phyloP scores from a whole-genome alignment of 2,113 vertebrate species.

The Plestiodon gilberti region DNA sequence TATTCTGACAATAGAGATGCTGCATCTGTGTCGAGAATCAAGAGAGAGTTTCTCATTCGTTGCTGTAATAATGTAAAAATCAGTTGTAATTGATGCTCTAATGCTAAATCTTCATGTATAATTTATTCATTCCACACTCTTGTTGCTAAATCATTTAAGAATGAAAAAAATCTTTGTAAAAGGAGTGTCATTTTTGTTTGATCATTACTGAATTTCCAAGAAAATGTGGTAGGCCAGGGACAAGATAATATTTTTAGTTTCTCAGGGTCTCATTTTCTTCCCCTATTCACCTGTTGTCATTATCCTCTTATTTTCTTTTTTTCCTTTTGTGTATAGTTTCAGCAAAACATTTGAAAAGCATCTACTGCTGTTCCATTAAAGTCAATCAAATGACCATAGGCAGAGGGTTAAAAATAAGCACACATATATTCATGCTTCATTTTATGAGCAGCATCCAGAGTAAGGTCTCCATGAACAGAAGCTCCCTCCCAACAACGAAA shows the following conservation, averaged over 20 bases:
- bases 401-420: rapidly evolving
- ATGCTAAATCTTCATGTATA: constrained; percentile 77
- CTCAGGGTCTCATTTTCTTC: constrained; percentile 8
- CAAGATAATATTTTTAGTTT: constrained; percentile 54
- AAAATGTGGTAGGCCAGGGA: constrained; percentile 42
- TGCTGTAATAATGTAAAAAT: constrained; percentile 64
- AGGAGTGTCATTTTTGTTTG: constrained; percentile 55
- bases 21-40: constrained; percentile 44
- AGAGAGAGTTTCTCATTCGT: constrained; percentile 49
- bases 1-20: constrained; percentile 48
- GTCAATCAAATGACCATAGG: neutral
- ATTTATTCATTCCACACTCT: constrained; percentile 71
- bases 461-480: no score
- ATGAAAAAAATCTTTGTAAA: constrained; percentile 69
- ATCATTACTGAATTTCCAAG: constrained; percentile 62
- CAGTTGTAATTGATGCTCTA: constrained; percentile 60
- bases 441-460: no score
- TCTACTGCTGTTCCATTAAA: constrained; percentile 9
- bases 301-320: constrained; percentile 18
- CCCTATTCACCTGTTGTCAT: neutral
- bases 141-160: constrained; percentile 77
- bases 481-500: no score
- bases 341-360: constrained; percentile 21
- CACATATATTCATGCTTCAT: neutral
- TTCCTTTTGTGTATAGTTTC: constrained; percentile 23